These are phyloP conservation scores for Alca torda DNA, from an alignment of 2,797 vertebrate genomes.

Conservation along the genomic window DNA sequence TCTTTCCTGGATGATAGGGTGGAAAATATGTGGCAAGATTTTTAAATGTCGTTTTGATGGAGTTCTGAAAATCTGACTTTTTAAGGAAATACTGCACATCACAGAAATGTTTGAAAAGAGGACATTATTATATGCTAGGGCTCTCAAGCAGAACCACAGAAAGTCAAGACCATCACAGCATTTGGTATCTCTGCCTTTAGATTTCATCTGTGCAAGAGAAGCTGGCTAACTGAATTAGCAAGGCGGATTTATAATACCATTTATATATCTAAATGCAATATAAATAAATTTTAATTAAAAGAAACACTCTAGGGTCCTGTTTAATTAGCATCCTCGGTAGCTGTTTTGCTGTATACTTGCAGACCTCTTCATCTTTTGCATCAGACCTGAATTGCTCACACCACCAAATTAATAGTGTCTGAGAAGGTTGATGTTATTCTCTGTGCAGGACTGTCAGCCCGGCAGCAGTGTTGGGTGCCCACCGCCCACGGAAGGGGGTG, in stretches of 20 bases:
- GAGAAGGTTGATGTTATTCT: neutral
- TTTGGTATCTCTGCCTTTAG: neutral
- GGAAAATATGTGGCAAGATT: neutral
- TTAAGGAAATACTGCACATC: neutral
- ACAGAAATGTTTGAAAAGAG: neutral
- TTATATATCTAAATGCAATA: slow-evolving; percentile 22
- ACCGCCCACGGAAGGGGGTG: neutral
- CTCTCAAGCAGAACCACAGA: neutral
- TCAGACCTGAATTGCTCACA: neutral
- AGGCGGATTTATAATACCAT: neutral
- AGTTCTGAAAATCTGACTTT: neutral
- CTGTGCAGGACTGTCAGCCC: neutral
- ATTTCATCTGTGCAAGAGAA: neutral
- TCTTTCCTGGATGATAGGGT: slow-evolving; percentile 8
- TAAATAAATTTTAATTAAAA: slow-evolving; percentile 55
- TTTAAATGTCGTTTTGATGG: neutral
- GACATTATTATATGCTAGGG: neutral
- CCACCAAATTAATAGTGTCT: neutral
- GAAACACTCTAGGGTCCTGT: neutral
- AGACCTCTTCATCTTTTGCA: slow-evolving; percentile 9
- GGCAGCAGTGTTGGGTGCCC: neutral
- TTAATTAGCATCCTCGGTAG: neutral
- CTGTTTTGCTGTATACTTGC: neutral
- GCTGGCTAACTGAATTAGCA: neutral
- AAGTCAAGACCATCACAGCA: neutral